phyloP scores from a whole-genome alignment of 2,797 vertebrate species.

The Tamandua tetradactyla region DNA sequence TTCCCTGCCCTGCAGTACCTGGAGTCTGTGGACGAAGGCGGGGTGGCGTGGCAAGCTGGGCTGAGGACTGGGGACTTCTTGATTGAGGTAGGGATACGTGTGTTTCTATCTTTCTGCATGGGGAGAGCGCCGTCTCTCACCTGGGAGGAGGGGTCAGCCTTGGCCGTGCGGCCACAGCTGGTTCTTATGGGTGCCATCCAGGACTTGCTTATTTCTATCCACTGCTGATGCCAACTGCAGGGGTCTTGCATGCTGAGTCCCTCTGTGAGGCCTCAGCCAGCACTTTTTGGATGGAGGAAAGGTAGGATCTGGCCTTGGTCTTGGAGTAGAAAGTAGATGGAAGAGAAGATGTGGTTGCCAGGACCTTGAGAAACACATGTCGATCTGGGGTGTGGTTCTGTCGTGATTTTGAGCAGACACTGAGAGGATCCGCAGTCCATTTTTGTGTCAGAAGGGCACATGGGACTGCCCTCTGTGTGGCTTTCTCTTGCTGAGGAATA shows the following conservation, averaged over 20 bases:
- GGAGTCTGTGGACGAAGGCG: constrained; percentile 98
- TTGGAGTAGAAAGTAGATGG: background rate
- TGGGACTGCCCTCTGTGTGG: rapidly evolving
- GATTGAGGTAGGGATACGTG: constrained; percentile 91
- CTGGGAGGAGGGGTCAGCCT: background rate
- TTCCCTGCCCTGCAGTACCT: constrained; percentile 98
- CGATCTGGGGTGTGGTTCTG: background rate
- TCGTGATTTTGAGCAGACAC: background rate
- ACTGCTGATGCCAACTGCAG: rapidly evolving
- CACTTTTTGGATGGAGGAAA: background rate
- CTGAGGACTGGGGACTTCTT: constrained; percentile 97
- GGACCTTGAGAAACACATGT: rapidly evolving
- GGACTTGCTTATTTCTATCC: rapidly evolving
- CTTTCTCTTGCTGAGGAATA: background rate
- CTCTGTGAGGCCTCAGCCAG: background rate
- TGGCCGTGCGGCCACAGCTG: rapidly evolving
- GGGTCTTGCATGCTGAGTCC: background rate
- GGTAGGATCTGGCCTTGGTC: background rate
- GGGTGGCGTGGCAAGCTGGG: constrained; percentile 97
- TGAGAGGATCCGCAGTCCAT: rapidly evolving
- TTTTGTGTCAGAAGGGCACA: background rate
- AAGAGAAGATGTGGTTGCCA: background rate
- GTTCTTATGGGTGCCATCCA: rapidly evolving
- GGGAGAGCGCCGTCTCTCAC: constrained; percentile 62
- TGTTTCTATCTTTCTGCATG: background rate